phyloP scores from a whole-genome alignment of 2,888 invertebrate species.

The Leptinotarsa tumamoca region DNA sequence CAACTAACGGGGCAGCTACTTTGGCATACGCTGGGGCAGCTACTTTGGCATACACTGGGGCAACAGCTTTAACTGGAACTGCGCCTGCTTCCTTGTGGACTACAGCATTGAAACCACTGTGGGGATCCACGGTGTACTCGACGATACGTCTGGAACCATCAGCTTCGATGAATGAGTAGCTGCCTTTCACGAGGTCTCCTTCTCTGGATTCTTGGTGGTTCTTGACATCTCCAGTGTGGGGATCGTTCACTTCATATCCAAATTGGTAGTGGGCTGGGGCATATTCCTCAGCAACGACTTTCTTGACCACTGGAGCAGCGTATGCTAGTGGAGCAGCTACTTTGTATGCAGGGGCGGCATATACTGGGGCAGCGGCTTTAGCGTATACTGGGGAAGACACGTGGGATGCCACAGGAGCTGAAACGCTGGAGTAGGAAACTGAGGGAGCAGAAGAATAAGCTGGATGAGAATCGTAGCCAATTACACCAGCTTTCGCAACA shows the following conservation, averaged over 20 bases:
- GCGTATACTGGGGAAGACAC: constrained; percentile 28
- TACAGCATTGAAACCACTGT: constrained; percentile 69
- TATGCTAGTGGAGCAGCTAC: constrained; percentile 27
- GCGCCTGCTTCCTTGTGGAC: constrained; percentile 66
- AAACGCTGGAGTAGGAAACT: constrained; percentile 54
- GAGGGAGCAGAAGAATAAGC: constrained; percentile 41
- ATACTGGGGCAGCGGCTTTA: constrained; percentile 38
- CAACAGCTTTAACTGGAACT: constrained; percentile 60
- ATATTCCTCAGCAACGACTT: constrained; percentile 48
- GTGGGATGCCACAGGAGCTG: constrained; percentile 23
- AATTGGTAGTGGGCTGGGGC: constrained; percentile 42
- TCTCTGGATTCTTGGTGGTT: constrained; percentile 65
- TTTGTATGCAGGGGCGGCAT: constrained; percentile 48
- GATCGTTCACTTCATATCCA: constrained; percentile 45
- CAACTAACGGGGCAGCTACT: constrained; percentile 63
- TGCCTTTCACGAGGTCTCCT: constrained; percentile 68
- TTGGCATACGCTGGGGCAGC: constrained; percentile 52
- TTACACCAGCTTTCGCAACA: constrained; percentile 51
- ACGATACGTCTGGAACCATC: constrained; percentile 69
- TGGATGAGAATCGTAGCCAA: constrained; percentile 38
- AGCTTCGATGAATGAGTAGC: constrained; percentile 68
- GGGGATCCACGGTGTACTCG: constrained; percentile 68
- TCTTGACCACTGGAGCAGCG: constrained; percentile 30
- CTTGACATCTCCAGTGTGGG: constrained; percentile 56
- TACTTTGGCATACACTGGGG: constrained; percentile 40